Evolutionary conservation across 2,888 invertebrate species (phyloP).

Genomic region (Cataglyphis albicans): DNA sequence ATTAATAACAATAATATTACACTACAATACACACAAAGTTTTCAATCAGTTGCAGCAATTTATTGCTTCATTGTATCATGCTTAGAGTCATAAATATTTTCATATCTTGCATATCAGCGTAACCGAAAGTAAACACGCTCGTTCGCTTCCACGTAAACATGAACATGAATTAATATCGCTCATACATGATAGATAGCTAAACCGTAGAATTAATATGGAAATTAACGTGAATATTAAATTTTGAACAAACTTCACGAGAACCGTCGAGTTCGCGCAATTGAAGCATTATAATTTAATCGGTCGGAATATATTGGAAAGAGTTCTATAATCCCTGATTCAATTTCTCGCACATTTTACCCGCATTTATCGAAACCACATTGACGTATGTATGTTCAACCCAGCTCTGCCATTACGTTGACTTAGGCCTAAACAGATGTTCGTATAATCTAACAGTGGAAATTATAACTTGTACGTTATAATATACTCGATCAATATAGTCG

Average conservation of each 20-base stretch:
- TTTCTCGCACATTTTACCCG: conserved; percentile 15
- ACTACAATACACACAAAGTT: neutral
- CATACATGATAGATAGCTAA: conserved; percentile 30
- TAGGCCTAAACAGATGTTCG: neutral
- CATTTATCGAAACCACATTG: conserved; percentile 28
- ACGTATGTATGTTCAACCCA: neutral
- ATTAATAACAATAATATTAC: neutral
- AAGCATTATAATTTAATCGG: conserved; percentile 52
- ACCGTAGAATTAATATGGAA: conserved; percentile 43
- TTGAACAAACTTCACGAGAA: conserved; percentile 32
- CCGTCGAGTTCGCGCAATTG: conserved; percentile 26
- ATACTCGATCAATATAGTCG: neutral
- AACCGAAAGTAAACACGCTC: conserved; percentile 34
- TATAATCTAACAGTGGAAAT: conserved; percentile 4
- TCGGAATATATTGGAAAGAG: conserved; percentile 19
- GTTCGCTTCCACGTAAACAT: conserved; percentile 20
- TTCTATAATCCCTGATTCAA: conserved; percentile 26
- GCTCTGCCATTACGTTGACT: neutral
- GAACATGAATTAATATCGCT: conserved; percentile 34
- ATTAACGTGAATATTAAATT: conserved; percentile 49
- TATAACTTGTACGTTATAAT: neutral
- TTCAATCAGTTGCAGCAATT: conserved; percentile 3
- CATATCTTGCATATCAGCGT: neutral
- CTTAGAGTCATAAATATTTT: conserved; percentile 24
- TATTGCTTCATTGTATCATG: neutral